Evolutionary conservation across 2,113 vertebrate species (phyloP), one percentile per base, ranked within the genome.

Genomic region (Fregetta grallaria): DNA sequence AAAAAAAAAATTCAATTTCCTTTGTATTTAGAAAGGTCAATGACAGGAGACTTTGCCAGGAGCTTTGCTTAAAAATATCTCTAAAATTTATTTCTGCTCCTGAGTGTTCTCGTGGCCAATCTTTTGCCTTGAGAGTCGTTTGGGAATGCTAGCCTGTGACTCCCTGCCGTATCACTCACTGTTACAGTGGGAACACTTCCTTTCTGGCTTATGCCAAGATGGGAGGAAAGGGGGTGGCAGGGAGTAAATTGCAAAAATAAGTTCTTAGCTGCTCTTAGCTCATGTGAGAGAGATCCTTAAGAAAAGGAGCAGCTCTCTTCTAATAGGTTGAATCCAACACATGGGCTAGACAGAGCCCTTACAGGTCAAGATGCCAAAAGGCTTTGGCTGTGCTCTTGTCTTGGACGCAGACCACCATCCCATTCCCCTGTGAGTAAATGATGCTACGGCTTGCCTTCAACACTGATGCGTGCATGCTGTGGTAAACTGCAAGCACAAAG

Each of bases 321-420:
- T 66, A 40, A 2, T 3, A 50, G 56, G 15, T 27, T 63, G 42
- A 75, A 47, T 75, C 13, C n/a, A 67, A 29, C 15, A 25, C 1
- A 1, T 6, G 49, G 66, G 15, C 47, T 55, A 22, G 61, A 36
- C 15, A 30, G 29, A 22, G 14, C 0, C 0, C 3, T 1, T 15
- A 36, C 1, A 40, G 32, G 1, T 10, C 23, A 58, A 27, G 52
- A 26, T 40, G 62, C 12, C 49, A 15, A 1, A 52, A 27, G 30
- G 9, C 36, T 82, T 47, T 72, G 81, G 7, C 80, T 66, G 17
- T 49, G 50, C 58, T 59, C 10, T 74, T 55, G 13, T 13, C 29
- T 19, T 27, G 45, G 36, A 23, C 5, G 4, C 16, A 34, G 58
- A n/a, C 27, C 0, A 0, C 29, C 3, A 3, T 71, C 50, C 55